Evolutionary conservation across 1,140 invertebrate species (phyloP).

Genomic region (Danaus melanippus): DNA sequence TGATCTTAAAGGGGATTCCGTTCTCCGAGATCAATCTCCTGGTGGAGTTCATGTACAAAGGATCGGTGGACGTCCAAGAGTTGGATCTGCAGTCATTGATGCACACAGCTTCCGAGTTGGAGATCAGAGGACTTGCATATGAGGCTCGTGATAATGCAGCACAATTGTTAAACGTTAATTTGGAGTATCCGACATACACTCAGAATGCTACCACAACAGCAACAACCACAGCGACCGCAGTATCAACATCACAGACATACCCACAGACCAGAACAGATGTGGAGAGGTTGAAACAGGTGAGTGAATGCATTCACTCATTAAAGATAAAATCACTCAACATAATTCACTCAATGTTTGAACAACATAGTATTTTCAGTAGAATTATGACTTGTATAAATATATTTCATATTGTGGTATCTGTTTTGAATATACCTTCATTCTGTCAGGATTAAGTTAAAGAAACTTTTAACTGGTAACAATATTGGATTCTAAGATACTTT

Average conservation of each 20-base stretch:
- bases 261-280: constrained; percentile 59
- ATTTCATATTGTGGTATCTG: too few relatives aligned
- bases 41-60: constrained; percentile 82
- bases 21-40: constrained; percentile 80
- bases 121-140: constrained; percentile 74
- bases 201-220: constrained; percentile 36
- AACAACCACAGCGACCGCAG: constrained; percentile 16
- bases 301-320: constrained; percentile 12
- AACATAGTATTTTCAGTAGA: too few relatives aligned
- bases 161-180: constrained; percentile 66
- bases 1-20: constrained; percentile 79
- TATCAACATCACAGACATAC: constrained; percentile 38
- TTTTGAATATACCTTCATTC: too few relatives aligned
- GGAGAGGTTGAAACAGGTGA: constrained; percentile 67
- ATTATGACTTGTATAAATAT: too few relatives aligned
- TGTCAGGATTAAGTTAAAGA: too few relatives aligned
- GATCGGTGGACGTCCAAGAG: constrained; percentile 79
- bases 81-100: constrained; percentile 77
- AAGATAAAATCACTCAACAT: too few relatives aligned
- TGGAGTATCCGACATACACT: constrained; percentile 63
- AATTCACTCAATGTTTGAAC: too few relatives aligned
- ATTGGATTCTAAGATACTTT: too few relatives aligned
- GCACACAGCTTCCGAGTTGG: constrained; percentile 78
- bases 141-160: constrained; percentile 69
- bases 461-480: too few relatives aligned